Evolutionary conservation across 2,888 invertebrate genomes (phyloP), one percentile per base, ranked within the genome.

Genomic region (Synanthedon vespiformis): DNA sequence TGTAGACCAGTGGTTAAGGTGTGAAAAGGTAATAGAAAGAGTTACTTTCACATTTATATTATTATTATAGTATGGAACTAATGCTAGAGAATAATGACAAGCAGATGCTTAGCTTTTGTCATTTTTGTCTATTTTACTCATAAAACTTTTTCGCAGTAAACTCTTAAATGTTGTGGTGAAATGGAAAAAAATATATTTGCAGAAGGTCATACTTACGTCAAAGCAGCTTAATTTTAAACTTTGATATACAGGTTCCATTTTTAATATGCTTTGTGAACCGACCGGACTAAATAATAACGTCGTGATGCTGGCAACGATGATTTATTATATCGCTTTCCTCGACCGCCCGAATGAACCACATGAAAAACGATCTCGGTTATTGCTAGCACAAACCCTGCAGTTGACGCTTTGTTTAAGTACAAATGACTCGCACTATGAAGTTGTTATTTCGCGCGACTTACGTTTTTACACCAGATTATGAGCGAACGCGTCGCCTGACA

Each of bases 341-440:
- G 81, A 73, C 82, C 80, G 81, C 79, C 77, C 76, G 82, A 85
- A 86, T 84, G 82, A 85, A 81, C 84, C 85, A 73, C 77, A 83
- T 87, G 86, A 87, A 87, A 87, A 87, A 87, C 85, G 85, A 83
- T 85, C 79, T 69, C 71, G 73, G 81, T 82, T 86, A 86, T 86
- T 86, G 83, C 84, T 77, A 77, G 69, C 77, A 77, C 72, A 79
- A 76, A 77, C 80, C 78, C 85, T 86, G 86, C 80, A 75, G 80
- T 82, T 86, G 86, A 85, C 84, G 84, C 82, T 84, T 83, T 86
- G 84, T 86, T 84, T 85, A 84, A 81, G 80, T 82, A 80, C 80
- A 86, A 85, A 84, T 83, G 84, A 84, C 80, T 84, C 77, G 74
- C 77, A 80, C 85, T 84, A 83, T 77, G 76, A 77, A 81, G 67